A percentile compares a stretch with the other conserved stretches of the same genome.
Conservation (phyloP, 1,140 invertebrate genomes). For the Drosophila prosaltans region DNA sequence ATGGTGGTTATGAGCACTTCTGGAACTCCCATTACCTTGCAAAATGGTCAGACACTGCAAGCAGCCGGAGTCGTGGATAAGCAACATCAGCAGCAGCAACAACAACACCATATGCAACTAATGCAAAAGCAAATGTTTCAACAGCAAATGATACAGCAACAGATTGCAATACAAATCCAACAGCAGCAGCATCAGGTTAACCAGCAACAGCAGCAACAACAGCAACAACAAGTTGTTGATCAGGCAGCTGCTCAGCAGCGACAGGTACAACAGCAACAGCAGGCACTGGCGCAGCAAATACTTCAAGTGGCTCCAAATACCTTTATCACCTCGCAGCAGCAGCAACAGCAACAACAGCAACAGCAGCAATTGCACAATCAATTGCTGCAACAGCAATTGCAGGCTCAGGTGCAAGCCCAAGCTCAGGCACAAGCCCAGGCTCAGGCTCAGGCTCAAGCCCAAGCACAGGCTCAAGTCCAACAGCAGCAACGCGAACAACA, state of each 20-base stretch:
- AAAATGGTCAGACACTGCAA: slow-evolving; percentile 76
- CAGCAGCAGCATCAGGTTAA: slow-evolving; percentile 80
- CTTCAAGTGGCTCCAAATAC: slow-evolving; percentile 83
- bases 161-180: slow-evolving; percentile 70
- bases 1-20: slow-evolving; percentile 82
- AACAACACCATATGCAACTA: slow-evolving; percentile 59
- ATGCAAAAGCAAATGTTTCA: slow-evolving; percentile 70
- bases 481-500: slow-evolving; percentile 76
- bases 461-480: slow-evolving; percentile 45
- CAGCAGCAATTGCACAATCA: slow-evolving; percentile 73
- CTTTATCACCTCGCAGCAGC: slow-evolving; percentile 68
- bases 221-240: slow-evolving; percentile 54
- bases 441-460: slow-evolving; percentile 50
- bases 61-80: slow-evolving; percentile 65
- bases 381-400: slow-evolving; percentile 81
- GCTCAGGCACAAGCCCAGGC: slow-evolving; percentile 45
- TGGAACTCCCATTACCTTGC: slow-evolving; percentile 76
- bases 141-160: slow-evolving; percentile 78
- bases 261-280: slow-evolving; percentile 71
- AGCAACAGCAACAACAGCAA: slow-evolving; percentile 55
- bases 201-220: slow-evolving; percentile 68
- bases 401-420: slow-evolving; percentile 61
- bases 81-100: slow-evolving; percentile 65
- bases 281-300: slow-evolving; percentile 78
- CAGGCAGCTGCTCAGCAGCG: slow-evolving; percentile 65